Evolutionary conservation across 2,888 invertebrate species (phyloP), one percentile per base, ranked within the genome.

Genomic region (Andrena camellia): DNA sequence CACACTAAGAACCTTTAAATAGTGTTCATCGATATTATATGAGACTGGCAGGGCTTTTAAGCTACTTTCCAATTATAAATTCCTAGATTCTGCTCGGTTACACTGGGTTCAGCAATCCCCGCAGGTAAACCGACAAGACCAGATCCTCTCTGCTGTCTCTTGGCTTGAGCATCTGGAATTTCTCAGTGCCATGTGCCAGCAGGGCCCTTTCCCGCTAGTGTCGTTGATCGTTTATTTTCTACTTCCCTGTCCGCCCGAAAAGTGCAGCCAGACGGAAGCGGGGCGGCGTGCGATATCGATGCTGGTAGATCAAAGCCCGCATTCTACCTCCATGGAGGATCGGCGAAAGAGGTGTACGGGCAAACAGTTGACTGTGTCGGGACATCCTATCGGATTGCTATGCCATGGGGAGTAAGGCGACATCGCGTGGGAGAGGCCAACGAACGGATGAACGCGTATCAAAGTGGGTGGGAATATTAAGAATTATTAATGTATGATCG

Each of bases 231-330:
- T 87, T 90, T 87, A 89, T 88, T 86, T 88, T 86, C 85, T 83
- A 82, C 80, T 78, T 82, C 78, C 33, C 8, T 68, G 68, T 84
- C 86, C 69, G 81, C 85, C 80, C 81, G 84, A 90, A 86, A 89
- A 86, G 90, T 87, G 90, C 87, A 88, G 83, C 85, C 86, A 85
- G 71, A 78, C 84, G 89, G 84, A 90, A 88, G 85, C 78, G 81
- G 76, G 68, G 72, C 80, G 81, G 54, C 77, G 84, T 84, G 86
- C 87, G 89, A 88, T 90, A 90, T 90, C 86, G 89, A 90, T 86
- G 84, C 86, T 83, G 87, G 83, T 87, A 88, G 90, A 90, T 90
- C 90, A 90, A 90, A 90, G 90, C 89, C 85, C 86, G 84, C 85
- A 87, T 85, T 75, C 81, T 64, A 71, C 31, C 77, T 82, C 79